Evolutionary conservation across 1,140 invertebrate species (phyloP).

Genomic region (Oryctes rhinoceros): DNA sequence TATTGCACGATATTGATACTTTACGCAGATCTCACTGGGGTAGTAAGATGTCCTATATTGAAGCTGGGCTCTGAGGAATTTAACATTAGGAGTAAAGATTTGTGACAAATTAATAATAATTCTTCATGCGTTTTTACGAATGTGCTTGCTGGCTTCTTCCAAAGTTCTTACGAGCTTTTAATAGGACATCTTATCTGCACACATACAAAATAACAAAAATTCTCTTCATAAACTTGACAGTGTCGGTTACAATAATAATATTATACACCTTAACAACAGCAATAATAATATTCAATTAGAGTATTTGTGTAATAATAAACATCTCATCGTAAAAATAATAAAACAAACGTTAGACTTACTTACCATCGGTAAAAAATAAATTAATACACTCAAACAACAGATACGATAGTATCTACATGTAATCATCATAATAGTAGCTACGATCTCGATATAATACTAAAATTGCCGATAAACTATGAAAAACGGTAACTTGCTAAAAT

Average conservation of each 20-base stretch:
- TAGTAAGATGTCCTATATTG: neutral
- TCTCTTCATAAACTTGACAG: neutral
- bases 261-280: neutral
- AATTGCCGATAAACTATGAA: slow-evolving; percentile 1
- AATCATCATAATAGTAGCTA: neutral
- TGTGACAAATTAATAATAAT: too few relatives aligned
- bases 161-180: neutral
- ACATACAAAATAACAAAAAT: neutral
- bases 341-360: slow-evolving; percentile 1
- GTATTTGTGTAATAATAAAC: neutral
- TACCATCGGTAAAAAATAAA: neutral
- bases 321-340: neutral
- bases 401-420: neutral
- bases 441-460: neutral
- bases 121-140: too few relatives aligned
- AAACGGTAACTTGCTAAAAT: slow-evolving; percentile 1
- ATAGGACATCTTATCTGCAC: neutral
- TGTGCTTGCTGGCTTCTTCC: too few relatives aligned
- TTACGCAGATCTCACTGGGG: too few relatives aligned
- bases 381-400: neutral
- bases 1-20: too few relatives aligned
- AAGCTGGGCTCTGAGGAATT: neutral
- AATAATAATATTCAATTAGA: slow-evolving; percentile 3
- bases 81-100: too few relatives aligned
- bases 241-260: slow-evolving; percentile 21